Conservation (phyloP, 2,113 vertebrate genomes). For the Geococcyx californianus region DNA sequence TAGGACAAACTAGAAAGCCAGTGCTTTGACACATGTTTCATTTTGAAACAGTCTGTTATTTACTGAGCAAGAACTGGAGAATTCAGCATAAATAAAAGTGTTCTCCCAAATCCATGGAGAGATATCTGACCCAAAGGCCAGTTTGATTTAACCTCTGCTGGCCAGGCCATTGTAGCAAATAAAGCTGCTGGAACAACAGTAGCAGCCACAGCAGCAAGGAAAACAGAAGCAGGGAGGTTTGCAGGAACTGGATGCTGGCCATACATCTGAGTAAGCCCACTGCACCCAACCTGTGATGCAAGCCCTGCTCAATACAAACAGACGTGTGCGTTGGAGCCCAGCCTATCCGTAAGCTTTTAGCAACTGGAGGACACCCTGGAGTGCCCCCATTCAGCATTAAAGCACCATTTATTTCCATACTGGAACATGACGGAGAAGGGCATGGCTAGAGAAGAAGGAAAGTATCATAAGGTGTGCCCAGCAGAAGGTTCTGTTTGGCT, state of each 20-base stretch:
- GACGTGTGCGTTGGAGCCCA: neutral
- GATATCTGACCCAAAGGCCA: neutral
- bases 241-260: conserved; percentile 7
- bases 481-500: neutral
- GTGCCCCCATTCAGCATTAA: neutral
- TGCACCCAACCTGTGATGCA: neutral
- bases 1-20: neutral
- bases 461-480: neutral
- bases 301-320: neutral
- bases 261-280: conserved; percentile 45
- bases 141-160: neutral
- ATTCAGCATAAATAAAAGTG: conserved; percentile 11
- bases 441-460: neutral
- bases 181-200: neutral
- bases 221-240: conserved; percentile 36
- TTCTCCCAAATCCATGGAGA: neutral
- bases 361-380: neutral
- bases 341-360: neutral
- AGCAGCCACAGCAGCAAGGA: neutral
- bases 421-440: neutral
- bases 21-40: neutral
- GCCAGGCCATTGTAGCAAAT: neutral
- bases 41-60: neutral
- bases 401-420: neutral
- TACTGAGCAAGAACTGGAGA: neutral